Evolutionary conservation across 1,140 invertebrate species (phyloP).

Genomic region (Pollicipes pollicipes): DNA sequence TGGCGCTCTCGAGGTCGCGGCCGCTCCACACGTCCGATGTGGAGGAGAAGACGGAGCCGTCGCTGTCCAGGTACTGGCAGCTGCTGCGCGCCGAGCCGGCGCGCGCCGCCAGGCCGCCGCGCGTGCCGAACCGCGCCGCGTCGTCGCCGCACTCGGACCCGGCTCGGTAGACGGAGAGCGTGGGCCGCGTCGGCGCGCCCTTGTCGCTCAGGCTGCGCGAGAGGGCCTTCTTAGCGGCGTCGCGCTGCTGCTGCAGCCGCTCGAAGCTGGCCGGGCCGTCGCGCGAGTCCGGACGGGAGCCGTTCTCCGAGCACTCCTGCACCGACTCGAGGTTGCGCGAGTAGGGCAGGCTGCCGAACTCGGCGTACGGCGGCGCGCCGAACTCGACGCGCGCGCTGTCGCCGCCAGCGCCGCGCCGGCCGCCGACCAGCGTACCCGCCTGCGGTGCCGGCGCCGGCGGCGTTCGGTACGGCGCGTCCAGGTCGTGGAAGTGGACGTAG

Average conservation of each 20-base stretch:
- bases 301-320: slow-evolving; percentile 10
- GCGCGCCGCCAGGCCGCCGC: neutral
- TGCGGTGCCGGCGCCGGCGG: slow-evolving; percentile 6
- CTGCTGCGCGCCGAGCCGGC: neutral
- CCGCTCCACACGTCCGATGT: neutral
- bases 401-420: neutral
- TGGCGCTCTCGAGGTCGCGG: neutral
- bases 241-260: slow-evolving; percentile 2
- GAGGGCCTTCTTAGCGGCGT: slow-evolving; percentile 4
- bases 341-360: slow-evolving; percentile 5
- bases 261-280: slow-evolving; percentile 2
- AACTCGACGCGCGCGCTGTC: no score
- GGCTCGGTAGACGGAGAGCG: slow-evolving; percentile 35
- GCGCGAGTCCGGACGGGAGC: slow-evolving; percentile 7
- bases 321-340: neutral
- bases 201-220: slow-evolving; percentile 11
- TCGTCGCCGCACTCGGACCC: neutral
- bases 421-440: slow-evolving; percentile 9
- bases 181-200: slow-evolving; percentile 35
- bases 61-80: neutral
- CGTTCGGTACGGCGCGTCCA: slow-evolving; percentile 12
- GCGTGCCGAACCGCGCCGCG: neutral
- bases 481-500: slow-evolving; percentile 13
- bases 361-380: neutral
- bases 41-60: neutral